phyloP scores from a whole-genome alignment of 53 echinoderm and acorn worm genomes.

The Luidia sarsii region DNA sequence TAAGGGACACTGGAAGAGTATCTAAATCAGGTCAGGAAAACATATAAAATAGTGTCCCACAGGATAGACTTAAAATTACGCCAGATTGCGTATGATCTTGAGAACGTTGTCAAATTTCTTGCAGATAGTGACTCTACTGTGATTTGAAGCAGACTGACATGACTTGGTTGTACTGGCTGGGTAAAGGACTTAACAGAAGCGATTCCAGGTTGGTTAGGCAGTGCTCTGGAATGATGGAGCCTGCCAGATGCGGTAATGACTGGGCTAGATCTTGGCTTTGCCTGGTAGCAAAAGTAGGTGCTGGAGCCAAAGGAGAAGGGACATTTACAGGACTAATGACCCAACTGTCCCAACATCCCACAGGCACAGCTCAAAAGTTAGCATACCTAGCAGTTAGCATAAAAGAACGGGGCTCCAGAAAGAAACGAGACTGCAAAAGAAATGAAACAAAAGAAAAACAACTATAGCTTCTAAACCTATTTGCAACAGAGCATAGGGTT shows the following conservation, averaged over 20 bases:
- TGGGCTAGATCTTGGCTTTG: not conserved
- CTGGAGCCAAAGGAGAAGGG: constrained; percentile 1
- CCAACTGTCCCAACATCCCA: not conserved
- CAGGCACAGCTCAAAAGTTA: not conserved
- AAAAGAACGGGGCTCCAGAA: too few species aligned
- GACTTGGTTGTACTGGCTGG: not conserved
- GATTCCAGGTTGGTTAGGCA: not conserved
- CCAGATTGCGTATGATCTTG: constrained; percentile 26
- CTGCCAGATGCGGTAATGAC: not conserved
- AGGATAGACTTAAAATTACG: constrained; percentile 7
- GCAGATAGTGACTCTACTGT: not conserved
- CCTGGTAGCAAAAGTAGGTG: not conserved
- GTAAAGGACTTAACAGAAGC: not conserved
- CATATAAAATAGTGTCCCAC: not conserved
- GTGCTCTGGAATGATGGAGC: not conserved
- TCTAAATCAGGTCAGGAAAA: not conserved
- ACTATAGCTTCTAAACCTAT: too few species aligned
- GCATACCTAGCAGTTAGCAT: constrained; percentile 13
- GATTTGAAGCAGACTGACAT: too few species aligned
- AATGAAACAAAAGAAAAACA: not conserved
- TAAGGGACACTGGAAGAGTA: not conserved
- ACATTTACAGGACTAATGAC: not conserved
- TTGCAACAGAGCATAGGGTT: not conserved
- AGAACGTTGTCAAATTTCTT: not conserved
- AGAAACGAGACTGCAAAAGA: not conserved